Evolutionary conservation across 2,797 vertebrate species (phyloP), one percentile per base, ranked within the genome.

Genomic region (Epinephelus malabaricus): DNA sequence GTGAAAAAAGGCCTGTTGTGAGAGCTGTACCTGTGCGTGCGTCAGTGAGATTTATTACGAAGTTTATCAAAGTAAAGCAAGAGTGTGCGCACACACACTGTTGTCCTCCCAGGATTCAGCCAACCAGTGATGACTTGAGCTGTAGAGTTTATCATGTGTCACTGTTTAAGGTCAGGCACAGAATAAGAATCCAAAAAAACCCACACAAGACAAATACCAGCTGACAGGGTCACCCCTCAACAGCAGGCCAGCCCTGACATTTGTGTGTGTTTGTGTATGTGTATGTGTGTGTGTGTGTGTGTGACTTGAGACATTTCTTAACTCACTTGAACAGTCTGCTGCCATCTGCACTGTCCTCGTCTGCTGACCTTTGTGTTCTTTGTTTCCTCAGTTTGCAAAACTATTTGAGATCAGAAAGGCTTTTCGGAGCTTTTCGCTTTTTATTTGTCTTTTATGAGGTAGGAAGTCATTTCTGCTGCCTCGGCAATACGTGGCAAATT

Each of bases 181-280:
- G 79, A 88, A 82, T 15, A 76, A 72, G 65, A 82, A 63, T 61
- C 5, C 14, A 69, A 71, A 84, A 54, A 82, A 72, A 76, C 27
- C 27, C 27, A 76, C 55, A 40, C 27, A 19, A 88, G 83, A 89
- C 78, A 87, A 91, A 91, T 80, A 84, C 62, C 76, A 85, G 71
- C 79, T 87, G 90, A 92, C 87, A 90, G 84, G 81, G 79, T 92
- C 87, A 79, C 84, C 79, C 66, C 59, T 85, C 65, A 88, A 63
- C 83, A 91, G 86, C 84, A 88, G 73, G 81, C 73, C 69, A 60
- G 76, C 58, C 18, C 64, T 90, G 85, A 82, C 70, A 68, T 85
- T 77, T 84, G 76, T 83, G 79, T 76, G 21, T 21, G 49, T 56
- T n/a, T 82, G 74, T 83, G 69, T 77, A 34, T 58, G 43, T 80